A percentile compares a stretch with the other conserved stretches of the same genome.
Conservation (phyloP, 1,140 invertebrate genomes). For the Periplaneta americana region DNA sequence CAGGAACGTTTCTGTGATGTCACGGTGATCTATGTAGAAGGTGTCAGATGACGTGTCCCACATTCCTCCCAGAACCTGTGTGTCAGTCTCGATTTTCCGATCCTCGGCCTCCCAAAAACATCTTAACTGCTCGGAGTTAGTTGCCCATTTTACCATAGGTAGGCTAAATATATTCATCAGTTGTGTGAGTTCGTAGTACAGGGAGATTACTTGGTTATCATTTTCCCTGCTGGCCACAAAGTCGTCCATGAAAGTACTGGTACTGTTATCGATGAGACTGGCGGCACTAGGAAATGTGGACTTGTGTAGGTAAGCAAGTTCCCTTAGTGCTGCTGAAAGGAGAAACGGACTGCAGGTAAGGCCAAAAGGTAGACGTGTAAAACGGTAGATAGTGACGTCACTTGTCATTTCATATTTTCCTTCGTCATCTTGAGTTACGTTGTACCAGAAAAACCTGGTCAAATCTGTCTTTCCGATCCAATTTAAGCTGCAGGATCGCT, state of each 20-base stretch:
- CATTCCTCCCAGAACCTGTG: not conserved
- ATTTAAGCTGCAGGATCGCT: too few relatives aligned
- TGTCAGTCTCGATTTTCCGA: not conserved
- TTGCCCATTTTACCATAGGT: not conserved
- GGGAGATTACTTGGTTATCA: not conserved
- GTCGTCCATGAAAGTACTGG: not conserved
- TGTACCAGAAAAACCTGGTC: not conserved
- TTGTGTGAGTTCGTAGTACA: not conserved
- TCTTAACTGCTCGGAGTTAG: not conserved
- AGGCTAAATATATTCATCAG: not conserved
- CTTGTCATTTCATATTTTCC: not conserved
- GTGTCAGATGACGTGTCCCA: not conserved
- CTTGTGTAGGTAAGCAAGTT: not conserved
- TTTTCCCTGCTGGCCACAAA: not conserved
- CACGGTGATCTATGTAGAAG: not conserved
- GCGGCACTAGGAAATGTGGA: not conserved
- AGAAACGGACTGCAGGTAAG: not conserved
- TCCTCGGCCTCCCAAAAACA: not conserved
- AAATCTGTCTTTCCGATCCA: not conserved
- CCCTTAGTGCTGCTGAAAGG: not conserved
- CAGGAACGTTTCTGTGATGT: not conserved
- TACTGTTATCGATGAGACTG: not conserved
- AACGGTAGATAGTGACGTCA: not conserved
- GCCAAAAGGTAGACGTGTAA: not conserved
- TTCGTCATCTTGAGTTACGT: not conserved